These are phyloP conservation scores for Lasius fuliginosus DNA, from an alignment of 2,888 invertebrate species.

Conservation along the genomic window DNA sequence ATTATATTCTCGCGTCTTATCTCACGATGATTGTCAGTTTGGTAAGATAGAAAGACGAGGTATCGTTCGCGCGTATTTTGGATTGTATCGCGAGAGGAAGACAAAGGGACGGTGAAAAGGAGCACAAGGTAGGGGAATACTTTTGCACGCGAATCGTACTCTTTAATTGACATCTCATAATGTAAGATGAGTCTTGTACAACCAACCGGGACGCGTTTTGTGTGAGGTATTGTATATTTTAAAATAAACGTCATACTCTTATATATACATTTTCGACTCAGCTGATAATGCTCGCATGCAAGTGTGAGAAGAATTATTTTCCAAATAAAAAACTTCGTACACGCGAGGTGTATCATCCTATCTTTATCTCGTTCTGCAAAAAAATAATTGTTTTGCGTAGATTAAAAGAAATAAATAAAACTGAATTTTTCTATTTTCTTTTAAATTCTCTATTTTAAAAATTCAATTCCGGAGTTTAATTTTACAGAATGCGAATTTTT, in stretches of 20 bases:
- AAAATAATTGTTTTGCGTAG: background rate
- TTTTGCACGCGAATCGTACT: background rate
- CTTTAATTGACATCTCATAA: background rate
- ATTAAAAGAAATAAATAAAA: background rate
- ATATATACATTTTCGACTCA: background rate
- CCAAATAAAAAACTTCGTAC: background rate
- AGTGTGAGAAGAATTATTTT: background rate
- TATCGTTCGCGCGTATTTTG: background rate
- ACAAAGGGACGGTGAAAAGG: background rate
- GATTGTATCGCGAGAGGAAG: background rate
- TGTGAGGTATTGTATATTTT: background rate
- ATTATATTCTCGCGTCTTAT: background rate
- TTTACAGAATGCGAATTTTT: background rate
- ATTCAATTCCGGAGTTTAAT: background rate
- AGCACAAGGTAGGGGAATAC: background rate
- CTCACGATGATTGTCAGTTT: slow-evolving; percentile 27
- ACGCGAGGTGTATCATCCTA: too few species aligned
- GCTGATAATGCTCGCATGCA: background rate
- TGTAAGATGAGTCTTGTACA: background rate
- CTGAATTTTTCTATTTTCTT: background rate
- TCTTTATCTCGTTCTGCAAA: background rate
- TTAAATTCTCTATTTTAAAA: background rate
- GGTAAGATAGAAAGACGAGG: background rate
- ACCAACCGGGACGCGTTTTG: background rate
- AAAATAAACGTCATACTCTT: background rate